These are phyloP conservation scores for Moxostoma hubbsi DNA, from an alignment of 2,797 vertebrate species.

Conservation along the genomic window DNA sequence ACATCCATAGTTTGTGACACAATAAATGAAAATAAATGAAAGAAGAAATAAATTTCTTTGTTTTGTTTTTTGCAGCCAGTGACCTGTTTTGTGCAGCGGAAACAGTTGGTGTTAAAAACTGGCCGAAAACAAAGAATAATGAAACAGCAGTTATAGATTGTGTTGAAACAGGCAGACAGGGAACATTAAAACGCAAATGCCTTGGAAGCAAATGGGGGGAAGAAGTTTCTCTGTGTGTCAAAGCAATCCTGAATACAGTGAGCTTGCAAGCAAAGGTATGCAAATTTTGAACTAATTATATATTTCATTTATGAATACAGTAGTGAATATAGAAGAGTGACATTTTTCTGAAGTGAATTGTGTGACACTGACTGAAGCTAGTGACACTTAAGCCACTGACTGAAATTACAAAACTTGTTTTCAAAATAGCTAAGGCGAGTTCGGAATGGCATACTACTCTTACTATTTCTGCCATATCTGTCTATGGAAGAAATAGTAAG, in stretches of 20 bases:
- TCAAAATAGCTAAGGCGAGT: too few species aligned
- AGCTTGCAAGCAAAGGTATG: constrained; percentile 64
- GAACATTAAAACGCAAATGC: constrained; percentile 69
- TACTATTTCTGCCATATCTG: too few species aligned
- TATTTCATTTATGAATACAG: too few species aligned
- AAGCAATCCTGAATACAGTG: constrained; percentile 51
- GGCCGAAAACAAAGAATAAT: constrained; percentile 71
- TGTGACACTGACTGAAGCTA: too few species aligned
- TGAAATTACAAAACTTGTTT: too few species aligned
- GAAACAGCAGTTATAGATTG: constrained; percentile 64
- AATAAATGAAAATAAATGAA: neutral
- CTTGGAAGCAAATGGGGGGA: accelerated
- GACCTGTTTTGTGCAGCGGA: constrained; percentile 40
- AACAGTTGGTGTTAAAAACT: accelerated
- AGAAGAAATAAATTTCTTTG: neutral
- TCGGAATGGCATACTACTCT: too few species aligned
- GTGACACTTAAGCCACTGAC: too few species aligned
- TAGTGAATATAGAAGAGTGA: neutral
- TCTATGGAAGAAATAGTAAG: too few species aligned
- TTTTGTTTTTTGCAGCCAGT: constrained; percentile 24
- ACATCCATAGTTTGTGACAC: neutral
- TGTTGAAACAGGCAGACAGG: constrained; percentile 23
- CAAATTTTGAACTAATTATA: neutral
- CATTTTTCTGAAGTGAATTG: neutral
- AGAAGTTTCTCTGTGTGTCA: constrained; percentile 61